Base-by-base conservation (phyloP, 2,797 vertebrate species). In the Aythya fuligula region DNA sequence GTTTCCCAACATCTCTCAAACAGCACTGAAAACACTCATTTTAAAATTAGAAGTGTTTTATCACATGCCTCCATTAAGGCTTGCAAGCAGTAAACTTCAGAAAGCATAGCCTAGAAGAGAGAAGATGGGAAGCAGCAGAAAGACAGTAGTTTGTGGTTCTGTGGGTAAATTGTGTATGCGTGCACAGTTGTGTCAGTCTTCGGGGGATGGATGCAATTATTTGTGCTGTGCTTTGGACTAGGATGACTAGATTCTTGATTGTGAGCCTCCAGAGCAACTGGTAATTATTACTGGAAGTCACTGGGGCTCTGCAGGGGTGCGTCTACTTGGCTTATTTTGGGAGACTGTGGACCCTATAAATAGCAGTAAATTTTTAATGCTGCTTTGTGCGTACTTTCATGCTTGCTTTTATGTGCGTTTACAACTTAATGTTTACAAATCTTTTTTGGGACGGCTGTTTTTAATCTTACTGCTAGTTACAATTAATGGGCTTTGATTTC, bases 401-500 rank as follows among this genome's bases (percentile, higher is more conserved):
- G 5, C 11, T 65, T 82, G 45, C 39, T 41, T 70, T 77, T 67
- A 16, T 15, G 3, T 57, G 16, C 8, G 5, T 39, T 72, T 93
- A 32, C 5, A 72, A 39, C 22, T 64, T 38, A 10, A 15, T 0
- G 9, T 28, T 11, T 20, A 17, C 24, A 36, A n/a, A 51, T 91
- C n/a, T 73, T 70, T 70, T 27, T 24, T 21, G 36, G 72, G 34
- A 30, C 58, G 61, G 39, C 61, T 65, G 38, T 45, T 84, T 82
- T 71, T 76, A 45, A 16, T 82, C 69, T 22, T 62, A 6, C 79
- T 85, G 43, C 15, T 61, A 76, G 8, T 79, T 73, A 38, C 27
- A 67, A 8, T 83, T 79, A 60, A 62, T 87, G 54, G 89, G 21
- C 32, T 76, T 87, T 65, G 49, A 60, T 82, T 93, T 76, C 67